Evolutionary conservation across 2,113 vertebrate species (phyloP), one percentile per base, ranked within the genome.

Genomic region (Scophthalmus maximus): DNA sequence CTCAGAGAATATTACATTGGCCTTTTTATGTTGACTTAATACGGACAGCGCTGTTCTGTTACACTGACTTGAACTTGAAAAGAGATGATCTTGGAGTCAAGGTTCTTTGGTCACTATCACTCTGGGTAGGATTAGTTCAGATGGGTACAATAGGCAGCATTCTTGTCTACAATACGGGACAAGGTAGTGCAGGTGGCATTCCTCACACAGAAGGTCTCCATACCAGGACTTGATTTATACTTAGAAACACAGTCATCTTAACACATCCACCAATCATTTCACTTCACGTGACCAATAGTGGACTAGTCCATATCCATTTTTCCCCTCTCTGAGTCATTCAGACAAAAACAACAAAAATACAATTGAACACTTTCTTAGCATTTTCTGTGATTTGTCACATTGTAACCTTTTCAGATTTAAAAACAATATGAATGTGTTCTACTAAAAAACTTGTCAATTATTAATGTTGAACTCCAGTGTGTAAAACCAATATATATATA

Each of bases 121-220:
- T 51, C 68, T 12, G 34, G 76, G 49, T 20, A 62, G 78, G 70
- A 68, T 76, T 61, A 26, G 40, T 73, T 68, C 25, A 59, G 23
- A 50, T 20, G 50, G 78, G 68, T 64, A 69, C 25, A 76, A 80
- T 30, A 77, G 91, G 89, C 82, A 86, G 88, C 87, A 92, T 90
- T 90, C 86, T 72, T 81, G 20, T 73, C 79, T 79, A 86, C 15
- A 32, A 34, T 71, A 66, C 57, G 78, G 65, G 84, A 84, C 79
- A 81, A 76, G 79, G 83, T 57, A 85, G 78, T 85, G 88, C 87
- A 79, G 70, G 88, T 80, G 60, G 76, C 81, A 90, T 89, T 86
- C 85, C 78, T 72, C 40, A 78, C 63, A 82, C 63, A 67, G 58
- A 68, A 78, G 82, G 70, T 82, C 85, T 86, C 71, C 57, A 81